Base-by-base conservation (phyloP, 2,888 invertebrate genomes). In the Hymenopus coronatus region DNA sequence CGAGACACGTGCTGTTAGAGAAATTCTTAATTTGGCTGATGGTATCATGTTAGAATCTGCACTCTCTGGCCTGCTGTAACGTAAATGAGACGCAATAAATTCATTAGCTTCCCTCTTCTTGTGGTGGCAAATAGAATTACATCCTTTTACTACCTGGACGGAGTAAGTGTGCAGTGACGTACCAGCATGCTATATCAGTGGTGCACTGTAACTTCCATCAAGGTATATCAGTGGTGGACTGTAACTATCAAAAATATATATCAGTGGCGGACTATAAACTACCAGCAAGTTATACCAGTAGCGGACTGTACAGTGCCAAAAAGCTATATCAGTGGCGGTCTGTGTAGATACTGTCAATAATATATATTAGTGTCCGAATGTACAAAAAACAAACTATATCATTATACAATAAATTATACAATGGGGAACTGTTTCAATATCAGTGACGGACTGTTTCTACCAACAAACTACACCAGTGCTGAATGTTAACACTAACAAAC, bases 1-100 rank as follows among this genome's bases (percentile, higher is more conserved):
- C 40, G 54, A 20, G 54, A 54, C 54, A 54, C 54, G 54, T 54
- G 54, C 15, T 54, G 54, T 14, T 14, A 20, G 20, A 54, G 54
- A 70, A 20, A 70, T 70, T 70, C 54, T 70, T 70, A 70, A 70
- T 70, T 70, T 70, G 20, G 54, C 25, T 70, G 54, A 70, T 70
- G 54, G 54, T 70, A 70, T 70, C 54, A 70, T 20, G 54, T 25
- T 70, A 25, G 54, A 70, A 70, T 70, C 54, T 54, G 54, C 54
- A 54, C 82, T 85, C 88, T 33, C 33, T 40, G 40, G 40, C 40
- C 40, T 40, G 40, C 12, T 40, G 40, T 46, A 88, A 86, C 88
- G 89, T 89, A 89, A 90, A 90, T 90, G 90, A 90, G 89, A 90
- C 89, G 89, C 84, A 89, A 90, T 90, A 90, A 90, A 90, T 90